These are phyloP conservation scores for Notolepis coatsorum DNA, from an alignment of 2,797 vertebrate species.

Conservation along the genomic window DNA sequence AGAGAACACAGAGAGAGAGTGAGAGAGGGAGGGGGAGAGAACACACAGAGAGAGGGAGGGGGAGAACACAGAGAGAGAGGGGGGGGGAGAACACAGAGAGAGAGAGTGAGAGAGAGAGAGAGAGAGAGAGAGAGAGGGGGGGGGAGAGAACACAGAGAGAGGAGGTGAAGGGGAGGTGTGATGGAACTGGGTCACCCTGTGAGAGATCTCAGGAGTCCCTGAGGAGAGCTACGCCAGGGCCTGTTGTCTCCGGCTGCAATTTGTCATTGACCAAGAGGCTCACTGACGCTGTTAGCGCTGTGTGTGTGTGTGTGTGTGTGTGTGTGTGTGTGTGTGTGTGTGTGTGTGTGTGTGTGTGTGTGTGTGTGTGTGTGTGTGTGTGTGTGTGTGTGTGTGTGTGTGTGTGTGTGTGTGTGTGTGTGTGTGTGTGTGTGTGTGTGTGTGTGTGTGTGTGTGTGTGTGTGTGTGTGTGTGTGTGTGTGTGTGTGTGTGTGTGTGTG, in stretches of 20 bases:
- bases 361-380: not conserved
- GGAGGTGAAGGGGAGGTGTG: conserved; percentile 59
- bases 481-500: not conserved
- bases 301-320: conserved; percentile 15
- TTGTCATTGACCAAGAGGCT: conserved; percentile 74
- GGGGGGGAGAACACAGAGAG: conserved; percentile 3
- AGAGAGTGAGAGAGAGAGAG: conserved; percentile 26
- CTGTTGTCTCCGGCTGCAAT: conserved; percentile 75
- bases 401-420: conserved; percentile 17
- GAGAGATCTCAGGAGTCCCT: conserved; percentile 73
- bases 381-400: conserved; percentile 55
- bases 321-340: conserved; percentile 10
- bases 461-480: not conserved
- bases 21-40: conserved; percentile 12
- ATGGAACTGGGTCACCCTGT: conserved; percentile 84
- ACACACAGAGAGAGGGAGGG: conserved; percentile 43
- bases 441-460: conserved; percentile 14
- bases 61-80: conserved; percentile 47
- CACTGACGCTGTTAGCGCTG: conserved; percentile 50
- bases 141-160: conserved; percentile 22
- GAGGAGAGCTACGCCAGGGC: conserved; percentile 63
- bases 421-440: not conserved
- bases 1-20: conserved; percentile 40
- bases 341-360: conserved; percentile 36
- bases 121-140: conserved; percentile 34